Evolutionary conservation across 2,113 vertebrate genomes (phyloP).

Genomic region (Microtus oregoni): DNA sequence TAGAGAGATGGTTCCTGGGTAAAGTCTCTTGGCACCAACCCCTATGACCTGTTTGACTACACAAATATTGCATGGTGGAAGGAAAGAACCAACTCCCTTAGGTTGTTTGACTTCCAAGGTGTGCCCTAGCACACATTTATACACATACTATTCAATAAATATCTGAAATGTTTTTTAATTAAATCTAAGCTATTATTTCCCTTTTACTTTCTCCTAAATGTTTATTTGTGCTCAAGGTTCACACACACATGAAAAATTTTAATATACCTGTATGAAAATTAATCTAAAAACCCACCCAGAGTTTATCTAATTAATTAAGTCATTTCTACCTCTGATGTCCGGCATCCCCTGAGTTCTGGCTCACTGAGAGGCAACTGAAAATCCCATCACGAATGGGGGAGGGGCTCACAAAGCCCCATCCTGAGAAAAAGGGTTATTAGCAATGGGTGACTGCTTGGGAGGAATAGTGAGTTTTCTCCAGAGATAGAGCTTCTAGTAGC

Average conservation of each 20-base stretch:
- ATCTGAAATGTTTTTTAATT: not conserved
- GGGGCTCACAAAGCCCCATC: not conserved
- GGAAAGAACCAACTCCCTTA: not conserved
- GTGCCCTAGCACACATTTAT: not conserved
- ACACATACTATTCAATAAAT: not conserved
- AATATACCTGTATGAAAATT: not conserved
- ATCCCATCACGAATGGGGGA: too few species aligned
- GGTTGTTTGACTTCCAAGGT: not conserved
- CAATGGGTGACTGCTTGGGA: not conserved
- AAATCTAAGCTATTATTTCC: not conserved
- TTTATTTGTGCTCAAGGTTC: not conserved
- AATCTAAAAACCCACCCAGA: not conserved
- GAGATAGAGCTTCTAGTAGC: not conserved
- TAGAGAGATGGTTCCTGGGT: not conserved
- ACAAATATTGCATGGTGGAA: not conserved
- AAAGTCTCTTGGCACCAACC: not conserved
- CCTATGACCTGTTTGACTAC: too few species aligned
- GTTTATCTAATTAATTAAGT: slow-evolving; percentile 42
- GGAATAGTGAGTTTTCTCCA: not conserved
- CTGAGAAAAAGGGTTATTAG: not conserved
- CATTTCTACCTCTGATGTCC: slow-evolving; percentile 21
- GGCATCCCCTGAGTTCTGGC: not conserved
- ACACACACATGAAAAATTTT: not conserved
- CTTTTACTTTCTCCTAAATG: not conserved
- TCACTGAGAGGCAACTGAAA: not conserved